Evolutionary conservation across 2,797 vertebrate genomes (phyloP).

Genomic region (Threskiornis aethiopicus): DNA sequence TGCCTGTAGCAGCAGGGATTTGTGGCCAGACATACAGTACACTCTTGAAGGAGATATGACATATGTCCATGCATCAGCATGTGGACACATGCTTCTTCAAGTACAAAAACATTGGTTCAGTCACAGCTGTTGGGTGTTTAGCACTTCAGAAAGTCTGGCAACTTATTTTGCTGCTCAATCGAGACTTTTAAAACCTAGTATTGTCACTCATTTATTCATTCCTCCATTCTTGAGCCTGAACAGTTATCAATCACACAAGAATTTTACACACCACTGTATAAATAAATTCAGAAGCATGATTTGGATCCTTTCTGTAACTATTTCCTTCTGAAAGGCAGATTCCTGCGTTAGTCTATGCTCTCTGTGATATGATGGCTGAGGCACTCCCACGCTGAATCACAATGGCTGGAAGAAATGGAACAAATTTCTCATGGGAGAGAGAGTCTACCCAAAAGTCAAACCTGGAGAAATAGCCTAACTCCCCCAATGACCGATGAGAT

Average conservation of each 20-base stretch:
- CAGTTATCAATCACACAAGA: not conserved
- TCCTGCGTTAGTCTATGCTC: fast-evolving
- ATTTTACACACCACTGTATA: not conserved
- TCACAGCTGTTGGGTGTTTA: not conserved
- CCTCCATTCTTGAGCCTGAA: not conserved
- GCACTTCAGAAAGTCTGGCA: not conserved
- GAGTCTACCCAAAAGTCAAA: not conserved
- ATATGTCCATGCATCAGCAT: not conserved
- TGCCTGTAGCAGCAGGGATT: not conserved
- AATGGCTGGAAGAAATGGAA: not conserved
- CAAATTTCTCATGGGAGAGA: not conserved
- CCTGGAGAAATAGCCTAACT: not conserved
- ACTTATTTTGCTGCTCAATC: not conserved
- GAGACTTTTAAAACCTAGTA: not conserved
- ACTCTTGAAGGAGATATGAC: not conserved
- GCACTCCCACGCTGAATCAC: not conserved
- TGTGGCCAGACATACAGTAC: fast-evolving
- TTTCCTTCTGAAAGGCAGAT: not conserved
- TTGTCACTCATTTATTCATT: not conserved
- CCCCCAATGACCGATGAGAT: not conserved
- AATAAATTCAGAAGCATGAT: not conserved
- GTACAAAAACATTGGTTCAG: not conserved
- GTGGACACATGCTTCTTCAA: not conserved
- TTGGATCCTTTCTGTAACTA: not conserved
- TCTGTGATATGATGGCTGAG: not conserved